phyloP scores from a whole-genome alignment of 2,888 invertebrate genomes.

The Antheraea assamensis region DNA sequence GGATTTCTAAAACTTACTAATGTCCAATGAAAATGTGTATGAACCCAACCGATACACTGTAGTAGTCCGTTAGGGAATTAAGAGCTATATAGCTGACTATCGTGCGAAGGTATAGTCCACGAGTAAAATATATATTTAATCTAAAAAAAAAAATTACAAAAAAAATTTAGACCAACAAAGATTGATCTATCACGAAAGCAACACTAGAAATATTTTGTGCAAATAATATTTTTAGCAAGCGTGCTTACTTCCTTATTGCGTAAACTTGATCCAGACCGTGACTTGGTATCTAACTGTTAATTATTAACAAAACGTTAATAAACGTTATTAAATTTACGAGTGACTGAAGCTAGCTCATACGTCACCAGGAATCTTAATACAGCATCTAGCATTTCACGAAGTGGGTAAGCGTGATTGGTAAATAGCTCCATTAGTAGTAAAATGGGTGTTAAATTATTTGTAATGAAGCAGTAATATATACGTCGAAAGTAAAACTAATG shows the following conservation, averaged over 20 bases:
- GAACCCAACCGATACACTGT: not conserved
- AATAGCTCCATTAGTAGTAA: too few relatives aligned
- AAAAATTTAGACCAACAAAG: not conserved
- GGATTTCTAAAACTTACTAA: too few relatives aligned
- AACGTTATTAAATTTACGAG: not conserved
- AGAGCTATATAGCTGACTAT: not conserved
- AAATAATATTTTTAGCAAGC: not conserved
- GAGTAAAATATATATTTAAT: not conserved
- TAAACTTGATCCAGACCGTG: not conserved
- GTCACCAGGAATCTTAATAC: not conserved
- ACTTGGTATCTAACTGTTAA: not conserved
- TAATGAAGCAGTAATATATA: too few relatives aligned
- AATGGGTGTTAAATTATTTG: too few relatives aligned
- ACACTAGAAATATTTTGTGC: not conserved
- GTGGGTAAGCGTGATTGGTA: too few relatives aligned
- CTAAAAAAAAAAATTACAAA: not conserved
- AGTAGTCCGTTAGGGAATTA: too few relatives aligned
- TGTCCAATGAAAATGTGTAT: not conserved
- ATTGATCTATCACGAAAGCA: not conserved
- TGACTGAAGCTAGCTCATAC: not conserved
- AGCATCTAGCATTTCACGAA: too few relatives aligned
- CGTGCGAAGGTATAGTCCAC: not conserved
- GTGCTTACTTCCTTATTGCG: not conserved
- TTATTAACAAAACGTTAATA: not conserved
- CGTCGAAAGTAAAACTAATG: too few relatives aligned